Base-by-base conservation (phyloP, 2,888 invertebrate genomes). In the Deilephila elpenor region DNA sequence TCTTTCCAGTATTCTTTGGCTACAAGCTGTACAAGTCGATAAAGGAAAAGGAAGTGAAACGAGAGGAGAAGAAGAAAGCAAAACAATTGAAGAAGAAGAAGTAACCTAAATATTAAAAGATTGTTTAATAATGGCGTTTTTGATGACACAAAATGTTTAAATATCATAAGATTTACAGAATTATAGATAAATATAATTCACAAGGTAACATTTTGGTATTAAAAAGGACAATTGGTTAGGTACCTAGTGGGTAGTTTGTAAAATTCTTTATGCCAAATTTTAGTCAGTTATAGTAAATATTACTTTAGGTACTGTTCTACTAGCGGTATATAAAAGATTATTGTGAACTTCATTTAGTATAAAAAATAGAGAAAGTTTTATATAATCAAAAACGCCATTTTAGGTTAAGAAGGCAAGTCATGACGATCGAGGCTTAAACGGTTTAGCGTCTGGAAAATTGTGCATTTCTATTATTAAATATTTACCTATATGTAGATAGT, bases 1-100 rank as follows among this genome's bases (percentile, higher is more conserved):
- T 84, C 78, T 75, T 96, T 96, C 11, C 96, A 98, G 98, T 96
- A 76, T 97, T 98, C 93, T 97, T 98, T 91, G 97, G 97, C 76
- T 98, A 97, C 94, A 98, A 97, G 90, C 94, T 98, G 72, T 97
- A 97, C 93, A 96, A 96, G 90, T 97, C 97, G 73, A 93, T 98
- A 80, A 96, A 96, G 80, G 97, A 97, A 37, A 97, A 97, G 84
- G 96, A 98, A 82, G 91, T 94, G 76, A 97, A 96, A 83, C 95
- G 96, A 78, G 97, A 98, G 87, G 98, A 98, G 84, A 98, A 98
- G 91, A 96, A 96, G 85, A 97, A 96, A 85, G 93, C 96, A 75
- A 98, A 97, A 87, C 97, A 97, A 84, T 95, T 96, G 89, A 97
- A 97, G 86, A 98, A 97, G 95, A 97, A 97, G 86, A 97, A 97